phyloP scores from a whole-genome alignment of 2,888 invertebrate species.

The Abscondita cerata region DNA sequence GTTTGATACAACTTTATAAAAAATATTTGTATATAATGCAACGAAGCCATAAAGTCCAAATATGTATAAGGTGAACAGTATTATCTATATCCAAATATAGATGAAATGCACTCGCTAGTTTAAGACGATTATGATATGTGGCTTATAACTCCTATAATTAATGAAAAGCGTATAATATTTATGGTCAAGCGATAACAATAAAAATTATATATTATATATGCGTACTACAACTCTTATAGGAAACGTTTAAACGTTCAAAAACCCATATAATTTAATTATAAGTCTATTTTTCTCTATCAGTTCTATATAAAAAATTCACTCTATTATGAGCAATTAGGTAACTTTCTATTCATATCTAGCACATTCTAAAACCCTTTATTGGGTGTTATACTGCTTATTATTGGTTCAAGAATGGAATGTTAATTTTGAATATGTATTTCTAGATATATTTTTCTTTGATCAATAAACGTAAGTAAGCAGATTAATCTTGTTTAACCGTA shows the following conservation, averaged over 20 bases:
- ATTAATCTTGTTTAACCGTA: too few relatives aligned
- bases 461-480: too few relatives aligned
- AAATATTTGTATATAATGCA: too few relatives aligned
- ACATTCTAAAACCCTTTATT: constrained; percentile 14
- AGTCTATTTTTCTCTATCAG: constrained; percentile 36
- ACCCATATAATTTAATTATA: neutral
- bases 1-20: too few relatives aligned
- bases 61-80: too few relatives aligned
- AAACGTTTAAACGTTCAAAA: neutral
- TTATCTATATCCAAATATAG: neutral
- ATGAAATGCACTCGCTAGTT: neutral
- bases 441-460: too few relatives aligned
- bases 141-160: neutral
- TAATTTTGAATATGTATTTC: too few relatives aligned
- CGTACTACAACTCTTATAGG: neutral
- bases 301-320: constrained; percentile 33
- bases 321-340: constrained; percentile 32
- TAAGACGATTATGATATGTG: constrained; percentile 8
- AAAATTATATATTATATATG: neutral
- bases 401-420: neutral
- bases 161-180: constrained; percentile 7
- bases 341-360: constrained; percentile 15
- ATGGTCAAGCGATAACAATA: neutral
- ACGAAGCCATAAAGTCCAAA: too few relatives aligned
- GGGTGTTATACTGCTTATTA: neutral